These are phyloP conservation scores for Drosophila fungiperda DNA, from an alignment of 2,888 invertebrate species.

Conservation along the genomic window DNA sequence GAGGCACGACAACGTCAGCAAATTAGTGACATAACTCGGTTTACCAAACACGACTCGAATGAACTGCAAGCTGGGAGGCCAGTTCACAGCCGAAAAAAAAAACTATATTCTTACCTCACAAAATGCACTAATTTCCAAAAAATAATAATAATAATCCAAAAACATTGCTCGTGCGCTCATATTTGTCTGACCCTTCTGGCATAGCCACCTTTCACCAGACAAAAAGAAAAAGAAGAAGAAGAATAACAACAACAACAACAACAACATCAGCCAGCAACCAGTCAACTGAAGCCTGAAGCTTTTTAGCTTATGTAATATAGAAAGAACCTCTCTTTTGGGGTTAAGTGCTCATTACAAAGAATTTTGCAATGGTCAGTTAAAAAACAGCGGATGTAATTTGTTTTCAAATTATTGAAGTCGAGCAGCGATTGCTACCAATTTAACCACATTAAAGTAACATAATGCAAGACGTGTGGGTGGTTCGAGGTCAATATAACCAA, in stretches of 20 bases:
- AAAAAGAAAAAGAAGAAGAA: slow-evolving; percentile 3
- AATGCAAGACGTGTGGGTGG: slow-evolving; percentile 77
- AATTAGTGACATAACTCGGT: slow-evolving; percentile 77
- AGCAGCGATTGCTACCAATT: slow-evolving; percentile 67
- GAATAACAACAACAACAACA: slow-evolving; percentile 12
- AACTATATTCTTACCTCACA: slow-evolving; percentile 16
- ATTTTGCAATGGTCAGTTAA: slow-evolving; percentile 74
- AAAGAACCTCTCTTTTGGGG: slow-evolving; percentile 58
- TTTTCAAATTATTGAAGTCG: slow-evolving; percentile 79
- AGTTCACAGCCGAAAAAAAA: slow-evolving; percentile 8
- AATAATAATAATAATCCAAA: slow-evolving; percentile 52
- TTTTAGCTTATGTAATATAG: slow-evolving; percentile 48
- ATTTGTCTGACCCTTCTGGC: slow-evolving; percentile 70
- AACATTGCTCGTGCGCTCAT: slow-evolving; percentile 71
- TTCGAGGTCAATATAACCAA: slow-evolving; percentile 50
- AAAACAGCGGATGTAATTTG: slow-evolving; percentile 72
- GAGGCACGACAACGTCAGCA: slow-evolving; percentile 68
- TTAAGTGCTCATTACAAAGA: slow-evolving; percentile 74
- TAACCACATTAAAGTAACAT: slow-evolving; percentile 76
- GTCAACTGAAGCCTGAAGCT: slow-evolving; percentile 10
- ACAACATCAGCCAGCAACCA: not conserved
- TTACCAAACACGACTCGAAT: slow-evolving; percentile 62
- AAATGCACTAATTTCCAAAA: slow-evolving; percentile 67
- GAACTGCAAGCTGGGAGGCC: slow-evolving; percentile 58
- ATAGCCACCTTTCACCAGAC: slow-evolving; percentile 66